Conservation (phyloP, 2,888 invertebrate genomes). For the Drosophila mettleri region DNA sequence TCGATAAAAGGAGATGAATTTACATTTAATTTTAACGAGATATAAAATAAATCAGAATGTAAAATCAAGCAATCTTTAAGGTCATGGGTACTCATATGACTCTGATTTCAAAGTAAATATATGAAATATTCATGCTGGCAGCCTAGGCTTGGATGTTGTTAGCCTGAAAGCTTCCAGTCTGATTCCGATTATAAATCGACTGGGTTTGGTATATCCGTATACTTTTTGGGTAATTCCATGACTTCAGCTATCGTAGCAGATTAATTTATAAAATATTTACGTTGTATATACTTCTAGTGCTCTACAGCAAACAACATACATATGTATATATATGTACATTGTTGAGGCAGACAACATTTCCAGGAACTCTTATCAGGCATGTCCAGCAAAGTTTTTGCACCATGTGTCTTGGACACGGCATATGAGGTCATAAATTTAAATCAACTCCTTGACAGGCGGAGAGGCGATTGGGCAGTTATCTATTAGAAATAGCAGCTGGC, state of each 20-base stretch:
- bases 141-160: neutral
- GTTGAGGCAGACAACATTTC: neutral
- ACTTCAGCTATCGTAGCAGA: too few species aligned
- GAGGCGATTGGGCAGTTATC: slow-evolving; percentile 66
- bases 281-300: too few species aligned
- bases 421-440: slow-evolving; percentile 69
- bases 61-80: neutral
- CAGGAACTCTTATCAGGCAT: slow-evolving; percentile 15
- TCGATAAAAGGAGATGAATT: neutral
- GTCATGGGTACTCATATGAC: neutral
- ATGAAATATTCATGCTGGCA: neutral
- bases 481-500: slow-evolving; percentile 32
- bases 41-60: neutral
- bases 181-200: too few species aligned
- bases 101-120: neutral
- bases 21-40: neutral
- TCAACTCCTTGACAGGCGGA: slow-evolving; percentile 67
- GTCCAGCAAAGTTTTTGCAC: slow-evolving; percentile 44
- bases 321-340: neutral
- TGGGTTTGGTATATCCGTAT: too few species aligned
- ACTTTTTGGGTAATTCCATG: too few species aligned
- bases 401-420: slow-evolving; percentile 63
- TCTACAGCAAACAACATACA: neutral
- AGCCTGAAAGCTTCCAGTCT: neutral
- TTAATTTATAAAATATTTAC: neutral